These are phyloP conservation scores for Schrankia costaestrigalis DNA, from an alignment of 2,888 invertebrate species.

Conservation along the genomic window DNA sequence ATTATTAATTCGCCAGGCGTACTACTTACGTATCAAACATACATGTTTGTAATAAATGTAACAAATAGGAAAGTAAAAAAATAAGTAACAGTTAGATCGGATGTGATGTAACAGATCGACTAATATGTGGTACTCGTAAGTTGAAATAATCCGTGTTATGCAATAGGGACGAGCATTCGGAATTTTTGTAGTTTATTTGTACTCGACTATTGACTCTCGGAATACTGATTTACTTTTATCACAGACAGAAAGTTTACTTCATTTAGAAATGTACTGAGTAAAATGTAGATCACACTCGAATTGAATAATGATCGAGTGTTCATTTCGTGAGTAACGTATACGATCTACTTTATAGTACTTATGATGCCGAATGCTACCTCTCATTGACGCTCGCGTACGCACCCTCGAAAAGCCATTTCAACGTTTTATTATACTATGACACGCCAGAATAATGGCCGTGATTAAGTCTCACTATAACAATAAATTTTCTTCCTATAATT, in stretches of 20 bases:
- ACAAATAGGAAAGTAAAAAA: too few relatives aligned
- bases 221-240: slow-evolving; percentile 50
- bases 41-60: too few relatives aligned
- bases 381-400: too few relatives aligned
- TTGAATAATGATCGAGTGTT: slow-evolving; percentile 49
- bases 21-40: too few relatives aligned
- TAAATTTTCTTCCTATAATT: too few relatives aligned
- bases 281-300: slow-evolving; percentile 43
- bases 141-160: slow-evolving; percentile 47
- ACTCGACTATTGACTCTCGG: slow-evolving; percentile 25
- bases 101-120: slow-evolving; percentile 41
- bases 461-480: too few relatives aligned
- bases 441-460: too few relatives aligned
- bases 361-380: slow-evolving; percentile 1
- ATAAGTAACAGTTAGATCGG: slow-evolving; percentile 36
- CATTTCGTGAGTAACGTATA: slow-evolving; percentile 30
- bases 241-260: slow-evolving; percentile 20
- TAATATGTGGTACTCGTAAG: slow-evolving; percentile 36
- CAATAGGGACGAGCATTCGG: slow-evolving; percentile 34
- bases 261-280: slow-evolving; percentile 39
- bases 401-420: too few relatives aligned
- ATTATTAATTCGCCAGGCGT: slow-evolving; percentile 49
- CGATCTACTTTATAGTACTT: slow-evolving; percentile 15
- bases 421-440: too few relatives aligned
- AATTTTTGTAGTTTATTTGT: slow-evolving; percentile 35